Conservation (phyloP, 1,140 invertebrate genomes). For the Magallana ariakensis region DNA sequence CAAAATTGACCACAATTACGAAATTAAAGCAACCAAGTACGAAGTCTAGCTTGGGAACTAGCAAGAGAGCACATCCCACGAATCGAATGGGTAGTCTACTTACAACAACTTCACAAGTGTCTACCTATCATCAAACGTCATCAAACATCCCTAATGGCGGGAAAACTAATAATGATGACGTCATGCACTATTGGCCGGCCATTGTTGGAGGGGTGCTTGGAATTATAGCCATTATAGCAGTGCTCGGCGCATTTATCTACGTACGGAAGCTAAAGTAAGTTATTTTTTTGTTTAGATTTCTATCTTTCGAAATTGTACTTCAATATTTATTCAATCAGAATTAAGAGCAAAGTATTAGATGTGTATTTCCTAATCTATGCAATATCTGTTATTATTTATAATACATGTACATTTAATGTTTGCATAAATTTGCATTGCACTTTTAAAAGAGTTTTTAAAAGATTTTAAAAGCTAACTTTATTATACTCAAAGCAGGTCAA, state of each 20-base stretch:
- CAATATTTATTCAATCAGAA: too few species aligned
- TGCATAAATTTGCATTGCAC: too few species aligned
- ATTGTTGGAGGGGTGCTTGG: constrained; percentile 29
- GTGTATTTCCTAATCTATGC: too few species aligned
- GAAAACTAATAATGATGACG: constrained; percentile 22
- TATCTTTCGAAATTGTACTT: too few species aligned
- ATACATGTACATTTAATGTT: neutral
- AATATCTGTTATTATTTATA: too few species aligned
- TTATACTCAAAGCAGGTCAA: too few species aligned
- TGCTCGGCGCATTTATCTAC: constrained; percentile 7
- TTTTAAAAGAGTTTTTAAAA: too few species aligned
- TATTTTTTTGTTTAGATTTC: too few species aligned
- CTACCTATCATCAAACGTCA: neutral
- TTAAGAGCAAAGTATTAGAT: too few species aligned
- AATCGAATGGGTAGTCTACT: neutral
- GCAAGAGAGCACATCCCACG: neutral
- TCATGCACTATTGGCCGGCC: constrained; percentile 28
- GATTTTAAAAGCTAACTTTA: too few species aligned
- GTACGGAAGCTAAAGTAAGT: constrained; percentile 14
- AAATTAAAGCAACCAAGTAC: neutral
- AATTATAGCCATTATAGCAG: neutral
- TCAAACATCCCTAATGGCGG: neutral
- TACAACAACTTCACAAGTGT: neutral
- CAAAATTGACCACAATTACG: neutral
- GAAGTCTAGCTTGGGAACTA: neutral